These are phyloP conservation scores for Syncerus caffer DNA, from an alignment of 2,797 vertebrate genomes.

Conservation along the genomic window DNA sequence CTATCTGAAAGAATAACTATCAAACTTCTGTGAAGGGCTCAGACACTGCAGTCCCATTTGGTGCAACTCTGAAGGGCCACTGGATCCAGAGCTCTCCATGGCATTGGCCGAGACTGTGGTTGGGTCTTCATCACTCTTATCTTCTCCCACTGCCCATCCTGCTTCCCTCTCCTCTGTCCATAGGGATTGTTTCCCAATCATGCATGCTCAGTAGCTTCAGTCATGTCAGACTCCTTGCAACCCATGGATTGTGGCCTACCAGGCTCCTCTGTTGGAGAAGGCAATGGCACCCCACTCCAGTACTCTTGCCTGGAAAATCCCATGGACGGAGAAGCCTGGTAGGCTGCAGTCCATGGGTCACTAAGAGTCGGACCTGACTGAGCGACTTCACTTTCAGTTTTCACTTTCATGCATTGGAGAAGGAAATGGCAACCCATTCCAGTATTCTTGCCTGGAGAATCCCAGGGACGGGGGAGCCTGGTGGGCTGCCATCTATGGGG, in stretches of 20 bases:
- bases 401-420: too few species aligned
- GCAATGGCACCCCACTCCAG: too few species aligned
- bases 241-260: not conserved
- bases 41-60: not conserved
- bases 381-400: too few species aligned
- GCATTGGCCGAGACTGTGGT: not conserved
- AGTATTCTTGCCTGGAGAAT: too few species aligned
- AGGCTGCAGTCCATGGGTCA: too few species aligned
- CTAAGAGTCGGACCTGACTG: too few species aligned
- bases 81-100: not conserved
- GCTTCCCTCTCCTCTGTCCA: not conserved
- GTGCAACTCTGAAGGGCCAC: not conserved
- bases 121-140: not conserved
- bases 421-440: too few species aligned
- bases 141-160: not conserved
- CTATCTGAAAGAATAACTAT: not conserved
- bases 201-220: not conserved
- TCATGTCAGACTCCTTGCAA: not conserved
- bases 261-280: not conserved
- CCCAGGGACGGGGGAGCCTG: too few species aligned
- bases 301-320: too few species aligned
- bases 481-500: too few species aligned
- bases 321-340: too few species aligned
- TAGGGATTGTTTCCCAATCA: not conserved
- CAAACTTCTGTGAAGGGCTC: not conserved